These are phyloP conservation scores for Ophion obscuratus DNA, from an alignment of 2,888 invertebrate species.

Conservation along the genomic window DNA sequence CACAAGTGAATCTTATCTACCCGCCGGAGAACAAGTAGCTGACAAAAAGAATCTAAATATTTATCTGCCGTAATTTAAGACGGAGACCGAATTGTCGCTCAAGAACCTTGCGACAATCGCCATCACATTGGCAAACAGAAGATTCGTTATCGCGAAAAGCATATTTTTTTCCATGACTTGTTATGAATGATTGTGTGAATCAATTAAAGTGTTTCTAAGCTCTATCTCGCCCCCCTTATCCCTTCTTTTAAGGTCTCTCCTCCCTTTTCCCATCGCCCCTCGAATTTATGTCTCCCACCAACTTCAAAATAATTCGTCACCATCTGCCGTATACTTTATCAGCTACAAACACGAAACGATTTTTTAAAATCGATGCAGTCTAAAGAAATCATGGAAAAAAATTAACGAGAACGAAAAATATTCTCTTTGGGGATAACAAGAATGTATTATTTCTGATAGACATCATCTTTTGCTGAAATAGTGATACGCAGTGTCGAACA, in stretches of 20 bases:
- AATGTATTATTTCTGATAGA: not conserved
- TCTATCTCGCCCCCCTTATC: not conserved
- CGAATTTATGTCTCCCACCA: no score
- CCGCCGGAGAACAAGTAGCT: not conserved
- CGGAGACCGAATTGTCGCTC: no score
- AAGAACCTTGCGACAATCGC: no score
- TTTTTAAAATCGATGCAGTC: not conserved
- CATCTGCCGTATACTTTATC: not conserved
- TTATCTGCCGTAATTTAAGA: not conserved
- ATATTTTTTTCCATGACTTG: not conserved
- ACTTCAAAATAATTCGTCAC: no score
- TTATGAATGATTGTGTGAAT: not conserved
- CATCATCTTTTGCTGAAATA: not conserved
- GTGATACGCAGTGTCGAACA: not conserved
- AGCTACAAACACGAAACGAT: not conserved
- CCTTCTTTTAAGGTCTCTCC: no score
- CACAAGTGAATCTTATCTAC: not conserved
- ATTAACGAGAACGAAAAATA: not conserved
- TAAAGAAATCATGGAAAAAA: not conserved
- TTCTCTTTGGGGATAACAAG: not conserved
- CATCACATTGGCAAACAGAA: no score
- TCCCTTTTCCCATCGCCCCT: no score
- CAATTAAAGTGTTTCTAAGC: not conserved
- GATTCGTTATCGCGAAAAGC: no score
- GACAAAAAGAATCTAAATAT: not conserved